These are phyloP conservation scores for Lithosia quadra DNA, from an alignment of 2,888 invertebrate genomes.

Conservation along the genomic window DNA sequence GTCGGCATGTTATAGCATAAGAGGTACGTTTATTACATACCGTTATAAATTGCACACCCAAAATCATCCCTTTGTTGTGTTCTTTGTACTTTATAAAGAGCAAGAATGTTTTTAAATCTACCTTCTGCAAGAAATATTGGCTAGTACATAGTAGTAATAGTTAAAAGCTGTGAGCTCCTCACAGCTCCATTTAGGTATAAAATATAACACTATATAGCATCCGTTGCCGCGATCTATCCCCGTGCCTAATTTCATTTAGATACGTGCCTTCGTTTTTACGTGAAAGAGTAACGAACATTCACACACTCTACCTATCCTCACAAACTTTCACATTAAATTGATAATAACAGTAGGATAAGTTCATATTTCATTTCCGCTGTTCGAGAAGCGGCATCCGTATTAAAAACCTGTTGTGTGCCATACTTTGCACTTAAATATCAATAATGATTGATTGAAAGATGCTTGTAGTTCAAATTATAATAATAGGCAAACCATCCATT, in stretches of 20 bases:
- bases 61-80: slow-evolving; percentile 35
- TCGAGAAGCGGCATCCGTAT: neutral
- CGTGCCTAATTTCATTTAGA: no score
- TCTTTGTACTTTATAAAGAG: slow-evolving; percentile 20
- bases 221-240: no score
- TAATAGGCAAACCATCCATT: neutral
- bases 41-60: slow-evolving; percentile 37
- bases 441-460: neutral
- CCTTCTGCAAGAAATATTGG: neutral
- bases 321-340: neutral
- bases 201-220: no score
- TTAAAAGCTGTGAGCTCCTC: no score
- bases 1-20: slow-evolving; percentile 51
- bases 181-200: no score
- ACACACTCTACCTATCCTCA: neutral
- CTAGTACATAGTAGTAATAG: no score
- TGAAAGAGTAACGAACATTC: no score
- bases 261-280: no score
- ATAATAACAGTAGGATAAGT: neutral
- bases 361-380: neutral
- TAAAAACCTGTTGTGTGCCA: neutral
- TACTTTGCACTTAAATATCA: neutral
- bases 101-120: neutral
- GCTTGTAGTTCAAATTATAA: neutral
- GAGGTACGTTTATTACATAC: slow-evolving; percentile 53